Conservation (phyloP, 1,140 invertebrate genomes). For the Drosophila truncata region DNA sequence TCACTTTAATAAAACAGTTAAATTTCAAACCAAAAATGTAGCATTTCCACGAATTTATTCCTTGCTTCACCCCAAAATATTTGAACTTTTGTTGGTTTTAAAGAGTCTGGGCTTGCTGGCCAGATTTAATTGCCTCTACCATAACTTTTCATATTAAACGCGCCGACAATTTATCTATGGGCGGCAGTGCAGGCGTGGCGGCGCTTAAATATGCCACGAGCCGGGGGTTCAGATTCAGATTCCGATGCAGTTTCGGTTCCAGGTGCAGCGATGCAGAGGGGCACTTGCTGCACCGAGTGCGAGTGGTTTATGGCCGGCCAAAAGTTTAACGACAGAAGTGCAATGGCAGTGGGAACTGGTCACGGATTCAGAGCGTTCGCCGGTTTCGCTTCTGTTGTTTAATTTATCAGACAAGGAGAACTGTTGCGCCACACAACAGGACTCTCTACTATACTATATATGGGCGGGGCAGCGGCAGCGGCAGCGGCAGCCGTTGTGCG, state of each 20-base stretch:
- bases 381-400: slow-evolving; percentile 59
- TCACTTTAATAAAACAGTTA: neutral
- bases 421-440: slow-evolving; percentile 62
- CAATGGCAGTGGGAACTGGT: slow-evolving; percentile 42
- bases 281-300: slow-evolving; percentile 23
- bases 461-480: slow-evolving; percentile 16
- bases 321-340: slow-evolving; percentile 62
- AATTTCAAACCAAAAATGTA: neutral
- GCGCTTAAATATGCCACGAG: slow-evolving; percentile 75
- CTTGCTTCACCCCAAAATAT: slow-evolving; percentile 9
- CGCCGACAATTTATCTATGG: slow-evolving; percentile 76
- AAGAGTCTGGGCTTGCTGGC: slow-evolving; percentile 23
- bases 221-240: slow-evolving; percentile 38
- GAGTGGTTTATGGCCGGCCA: slow-evolving; percentile 68
- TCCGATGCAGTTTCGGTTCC: slow-evolving; percentile 45
- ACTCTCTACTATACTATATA: neutral
- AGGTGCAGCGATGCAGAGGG: slow-evolving; percentile 18
- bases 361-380: slow-evolving; percentile 37
- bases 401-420: slow-evolving; percentile 76
- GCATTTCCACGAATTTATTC: slow-evolving; percentile 8
- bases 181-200: slow-evolving; percentile 66
- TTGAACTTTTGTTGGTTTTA: slow-evolving; percentile 38
- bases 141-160: slow-evolving; percentile 80
- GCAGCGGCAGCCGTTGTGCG: slow-evolving; percentile 57
- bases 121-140: slow-evolving; percentile 66